Conservation (phyloP, 2,888 invertebrate genomes). For the Drosophila greeni region DNA sequence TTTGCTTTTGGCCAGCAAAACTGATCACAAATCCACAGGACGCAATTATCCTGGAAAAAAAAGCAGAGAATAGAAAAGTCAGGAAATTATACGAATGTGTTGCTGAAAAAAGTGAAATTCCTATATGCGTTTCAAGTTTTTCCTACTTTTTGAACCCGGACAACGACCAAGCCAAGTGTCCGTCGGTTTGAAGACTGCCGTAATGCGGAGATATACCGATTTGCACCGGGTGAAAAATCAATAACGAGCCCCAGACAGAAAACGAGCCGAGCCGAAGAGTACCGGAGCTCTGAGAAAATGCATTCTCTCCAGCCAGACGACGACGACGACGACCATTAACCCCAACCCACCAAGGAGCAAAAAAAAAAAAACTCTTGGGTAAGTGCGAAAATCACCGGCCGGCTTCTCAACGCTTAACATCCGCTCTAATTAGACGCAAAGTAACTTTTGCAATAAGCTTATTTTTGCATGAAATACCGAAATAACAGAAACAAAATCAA, state of each 20-base stretch:
- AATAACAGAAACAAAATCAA: conserved; percentile 54
- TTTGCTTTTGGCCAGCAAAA: conserved; percentile 10
- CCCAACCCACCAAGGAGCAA: background rate
- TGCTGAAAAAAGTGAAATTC: background rate
- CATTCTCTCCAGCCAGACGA: conserved; percentile 43
- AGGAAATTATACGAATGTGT: background rate
- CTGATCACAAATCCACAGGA: conserved; percentile 28
- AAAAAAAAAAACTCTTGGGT: background rate
- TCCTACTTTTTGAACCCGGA: conserved; percentile 26
- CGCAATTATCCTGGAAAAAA: conserved; percentile 26
- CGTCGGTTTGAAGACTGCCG: conserved; percentile 29
- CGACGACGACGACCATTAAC: conserved; percentile 12
- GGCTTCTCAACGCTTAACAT: conserved; percentile 1
- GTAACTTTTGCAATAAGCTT: background rate
- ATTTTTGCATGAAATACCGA: conserved; percentile 1
- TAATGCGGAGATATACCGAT: conserved; percentile 20
- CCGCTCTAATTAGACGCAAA: background rate
- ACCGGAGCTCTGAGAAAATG: conserved; percentile 45
- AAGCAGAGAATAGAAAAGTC: conserved; percentile 10
- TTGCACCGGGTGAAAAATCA: conserved; percentile 70
- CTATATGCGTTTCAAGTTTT: background rate
- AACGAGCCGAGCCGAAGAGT: conserved; percentile 47
- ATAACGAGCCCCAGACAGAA: conserved; percentile 68
- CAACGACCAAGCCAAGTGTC: conserved; percentile 25
- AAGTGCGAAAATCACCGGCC: conserved; percentile 23